phyloP scores from a whole-genome alignment of 1,140 invertebrate genomes.

The Branchinecta lindahli region DNA sequence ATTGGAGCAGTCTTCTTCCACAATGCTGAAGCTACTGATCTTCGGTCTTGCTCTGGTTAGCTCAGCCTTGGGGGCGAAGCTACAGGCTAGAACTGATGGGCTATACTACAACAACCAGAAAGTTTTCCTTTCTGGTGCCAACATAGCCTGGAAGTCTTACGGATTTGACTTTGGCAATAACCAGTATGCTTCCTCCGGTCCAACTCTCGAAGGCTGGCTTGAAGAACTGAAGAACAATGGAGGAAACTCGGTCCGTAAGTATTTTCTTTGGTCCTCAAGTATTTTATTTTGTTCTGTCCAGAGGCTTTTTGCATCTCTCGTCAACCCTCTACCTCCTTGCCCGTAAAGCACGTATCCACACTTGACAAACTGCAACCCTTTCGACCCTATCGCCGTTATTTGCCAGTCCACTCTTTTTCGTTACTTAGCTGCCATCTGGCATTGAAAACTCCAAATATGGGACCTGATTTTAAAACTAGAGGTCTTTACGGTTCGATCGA shows the following conservation, averaged over 20 bases:
- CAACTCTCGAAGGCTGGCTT: slow-evolving; percentile 28
- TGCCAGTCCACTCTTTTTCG: too few species aligned
- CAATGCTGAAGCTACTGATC: background rate
- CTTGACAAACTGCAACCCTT: too few species aligned
- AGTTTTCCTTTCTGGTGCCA: slow-evolving; percentile 33
- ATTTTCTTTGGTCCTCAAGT: background rate
- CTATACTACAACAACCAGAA: slow-evolving; percentile 26
- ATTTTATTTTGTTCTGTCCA: too few species aligned
- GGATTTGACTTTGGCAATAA: slow-evolving; percentile 30
- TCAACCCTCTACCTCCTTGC: too few species aligned
- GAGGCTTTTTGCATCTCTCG: too few species aligned
- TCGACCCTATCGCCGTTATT: too few species aligned
- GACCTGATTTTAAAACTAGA: too few species aligned
- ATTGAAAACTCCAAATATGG: too few species aligned
- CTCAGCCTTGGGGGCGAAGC: background rate
- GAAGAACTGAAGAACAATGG: slow-evolving; percentile 28
- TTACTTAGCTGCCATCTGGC: too few species aligned
- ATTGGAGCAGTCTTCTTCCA: background rate
- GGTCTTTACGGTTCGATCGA: too few species aligned
- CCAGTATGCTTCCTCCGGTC: slow-evolving; percentile 25
- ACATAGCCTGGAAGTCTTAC: slow-evolving; percentile 33
- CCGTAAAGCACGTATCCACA: too few species aligned
- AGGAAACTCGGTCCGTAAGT: slow-evolving; percentile 34
- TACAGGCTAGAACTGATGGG: background rate
- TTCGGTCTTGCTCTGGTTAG: background rate